Evolutionary conservation across 1,140 invertebrate genomes (phyloP), one percentile per base, ranked within the genome.

Genomic region (Dysdera silvatica): DNA sequence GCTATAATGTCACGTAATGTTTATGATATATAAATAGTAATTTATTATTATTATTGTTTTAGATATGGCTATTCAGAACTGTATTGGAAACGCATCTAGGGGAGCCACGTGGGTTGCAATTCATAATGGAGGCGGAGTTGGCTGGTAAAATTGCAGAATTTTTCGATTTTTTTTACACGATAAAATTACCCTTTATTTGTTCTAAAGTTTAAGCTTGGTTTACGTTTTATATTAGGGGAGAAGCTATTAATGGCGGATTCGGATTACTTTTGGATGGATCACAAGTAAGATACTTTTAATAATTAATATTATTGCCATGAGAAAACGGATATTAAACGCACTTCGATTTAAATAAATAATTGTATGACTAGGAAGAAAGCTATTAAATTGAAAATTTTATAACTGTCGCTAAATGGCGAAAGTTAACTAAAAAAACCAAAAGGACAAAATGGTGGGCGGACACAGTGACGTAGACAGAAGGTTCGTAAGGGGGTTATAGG

Each of bases 41-140:
- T n/a, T n/a, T n/a, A n/a, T n/a, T n/a, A n/a, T 48, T 12, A 5
- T 47, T n/a, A 23, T 43, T 32, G 5, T 47, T 54, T 10, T 8
- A 78, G 83, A 85, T 72, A 85, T 85, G 84, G 82, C 84, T 0
- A 79, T 86, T 24, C 84, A 86, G 71, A 86, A 86, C 69, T 81
- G 77, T 43, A 82, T 86, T 61, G 84, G 84, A 4, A 81, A 84
- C 71, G 77, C 82, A n/a, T 81, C 83, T 65, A 74, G 85, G 40
- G 84, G 84, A 23, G 85, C 85, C 2, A 85, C 84, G 3, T 86
- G 85, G 85, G 82, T 87, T 10, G 79, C 84, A 16, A 68, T 86
- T 10, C 84, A 86, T 70, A 87, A 86, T 73, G 84, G 84, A 5
- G 84, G 84, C 20, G 84, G 84, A 23, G 82, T 83, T 33, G 84